A percentile compares a stretch with the other conserved stretches of the same genome.
phyloP scores from a whole-genome alignment of 2,888 invertebrate genomes.

The Agrochola litura region DNA sequence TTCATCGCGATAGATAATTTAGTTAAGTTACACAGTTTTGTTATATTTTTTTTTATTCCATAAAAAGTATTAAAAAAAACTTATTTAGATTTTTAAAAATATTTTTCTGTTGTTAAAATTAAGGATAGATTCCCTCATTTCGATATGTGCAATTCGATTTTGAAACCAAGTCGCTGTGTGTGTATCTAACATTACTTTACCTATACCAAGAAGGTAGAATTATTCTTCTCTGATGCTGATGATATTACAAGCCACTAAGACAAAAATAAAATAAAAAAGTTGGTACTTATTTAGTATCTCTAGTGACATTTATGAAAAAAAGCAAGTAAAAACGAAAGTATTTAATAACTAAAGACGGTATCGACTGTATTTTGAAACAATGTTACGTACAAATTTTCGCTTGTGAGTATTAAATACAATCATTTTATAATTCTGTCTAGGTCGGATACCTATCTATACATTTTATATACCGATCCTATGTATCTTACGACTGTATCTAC shows the following conservation, averaged over 20 bases:
- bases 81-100: too few species aligned
- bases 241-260: conserved; percentile 26
- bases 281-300: too few species aligned
- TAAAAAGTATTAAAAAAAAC: too few species aligned
- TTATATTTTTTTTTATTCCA: too few species aligned
- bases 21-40: too few species aligned
- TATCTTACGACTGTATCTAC: too few species aligned
- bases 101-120: too few species aligned
- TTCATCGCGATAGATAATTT: too few species aligned
- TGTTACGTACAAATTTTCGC: conserved; percentile 52
- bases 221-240: too few species aligned
- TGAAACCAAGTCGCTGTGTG: not conserved
- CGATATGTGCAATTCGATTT: too few species aligned
- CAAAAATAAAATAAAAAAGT: not conserved
- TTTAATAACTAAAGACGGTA: not conserved
- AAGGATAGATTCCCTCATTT: too few species aligned
- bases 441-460: not conserved
- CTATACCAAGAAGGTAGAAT: not conserved
- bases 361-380: conserved; percentile 26
- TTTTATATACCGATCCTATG: not conserved
- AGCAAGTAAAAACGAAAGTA: conserved; percentile 17
- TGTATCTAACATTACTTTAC: not conserved
- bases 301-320: conserved; percentile 35
- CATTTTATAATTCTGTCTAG: not conserved
- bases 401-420: conserved; percentile 40